Conservation (phyloP, 2,797 vertebrate species). For the Pseudopleuronectes americanus region DNA sequence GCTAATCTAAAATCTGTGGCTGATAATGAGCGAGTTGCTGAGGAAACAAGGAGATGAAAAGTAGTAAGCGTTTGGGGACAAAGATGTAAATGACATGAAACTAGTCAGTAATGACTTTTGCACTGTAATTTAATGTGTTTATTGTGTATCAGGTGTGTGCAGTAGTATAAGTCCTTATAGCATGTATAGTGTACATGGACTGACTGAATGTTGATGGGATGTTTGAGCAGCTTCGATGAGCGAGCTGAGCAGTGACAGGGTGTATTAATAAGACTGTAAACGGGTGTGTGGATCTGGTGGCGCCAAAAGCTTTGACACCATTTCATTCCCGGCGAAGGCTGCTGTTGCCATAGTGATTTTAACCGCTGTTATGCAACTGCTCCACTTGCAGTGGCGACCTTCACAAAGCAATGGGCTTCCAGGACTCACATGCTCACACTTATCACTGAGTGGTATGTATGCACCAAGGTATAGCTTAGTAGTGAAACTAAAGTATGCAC, state of each 20-base stretch:
- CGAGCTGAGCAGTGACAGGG: not conserved
- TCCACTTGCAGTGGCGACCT: conserved; percentile 65
- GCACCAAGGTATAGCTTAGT: not conserved
- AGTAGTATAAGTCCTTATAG: too few relatives aligned
- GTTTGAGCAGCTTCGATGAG: conserved; percentile 24
- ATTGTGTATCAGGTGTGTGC: too few relatives aligned
- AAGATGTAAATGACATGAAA: not conserved
- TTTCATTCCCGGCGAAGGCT: conserved; percentile 48
- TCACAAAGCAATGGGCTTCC: conserved; percentile 35
- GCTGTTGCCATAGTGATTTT: conserved; percentile 76
- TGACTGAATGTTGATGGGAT: not conserved
- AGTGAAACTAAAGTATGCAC: conserved; percentile 1
- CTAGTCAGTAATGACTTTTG: not conserved
- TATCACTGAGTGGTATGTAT: not conserved
- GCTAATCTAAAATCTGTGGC: conserved; percentile 3
- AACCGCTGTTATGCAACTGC: conserved; percentile 74
- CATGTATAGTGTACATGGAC: too few relatives aligned
- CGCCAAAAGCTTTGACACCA: conserved; percentile 33
- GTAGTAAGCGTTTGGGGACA: not conserved
- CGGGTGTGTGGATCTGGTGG: conserved; percentile 4
- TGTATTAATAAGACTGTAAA: conserved; percentile 6
- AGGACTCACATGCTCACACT: conserved; percentile 11
- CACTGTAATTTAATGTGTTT: not conserved
- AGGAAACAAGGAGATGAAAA: conserved; percentile 1
- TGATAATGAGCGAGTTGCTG: conserved; percentile 13